Evolutionary conservation across 2,797 vertebrate genomes (phyloP), one percentile per base, ranked within the genome.

Genomic region (Rallus crepitans): DNA sequence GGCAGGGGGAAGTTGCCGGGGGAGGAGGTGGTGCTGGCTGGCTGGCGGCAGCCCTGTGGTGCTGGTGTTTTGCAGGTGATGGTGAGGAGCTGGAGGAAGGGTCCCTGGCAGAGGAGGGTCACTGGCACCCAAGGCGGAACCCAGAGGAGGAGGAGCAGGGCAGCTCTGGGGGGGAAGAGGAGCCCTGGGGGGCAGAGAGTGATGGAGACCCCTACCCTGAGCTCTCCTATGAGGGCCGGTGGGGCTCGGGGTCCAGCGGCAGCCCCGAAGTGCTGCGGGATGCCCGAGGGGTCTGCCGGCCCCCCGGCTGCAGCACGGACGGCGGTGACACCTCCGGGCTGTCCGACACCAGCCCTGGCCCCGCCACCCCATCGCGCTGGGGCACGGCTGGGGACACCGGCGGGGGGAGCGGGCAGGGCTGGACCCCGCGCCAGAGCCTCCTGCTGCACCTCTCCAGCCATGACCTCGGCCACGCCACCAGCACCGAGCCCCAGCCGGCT

Each of bases 61-160:
- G 9, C 30, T 50, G 82, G 13, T 70, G 69, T 91, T 96, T 97
- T 95, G 57, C 93, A 98, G 98, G 97, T 4, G 28, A 5, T 6
- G 7, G 35, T 1, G 80, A 87, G 45, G 94, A 94, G 8, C 69
- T 15, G 37, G 93, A 95, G 82, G 94, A 87, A 40, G 94, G 95
- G 76, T 96, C 89, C 63, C 90, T 78, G 3, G 89, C 77, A 2
- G 79, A 93, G 45, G 95, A 81, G 42, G 89, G 95, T 33, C 16
- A 1, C 87, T 98, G 97, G 97, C 81, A 87, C 4, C 87, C 91
- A 2, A 92, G 35, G 66, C 63, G 50, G 39, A 96, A 97, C 45
- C 81, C 90, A 1, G 96, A 98, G 86, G 97, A 98, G 39, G 97
- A 97, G 1, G 96, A 97, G n/a, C 94, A 12, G 50, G 89, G 47